Base-by-base conservation (phyloP, 2,888 invertebrate genomes). In the Ormyrus pomaceus region DNA sequence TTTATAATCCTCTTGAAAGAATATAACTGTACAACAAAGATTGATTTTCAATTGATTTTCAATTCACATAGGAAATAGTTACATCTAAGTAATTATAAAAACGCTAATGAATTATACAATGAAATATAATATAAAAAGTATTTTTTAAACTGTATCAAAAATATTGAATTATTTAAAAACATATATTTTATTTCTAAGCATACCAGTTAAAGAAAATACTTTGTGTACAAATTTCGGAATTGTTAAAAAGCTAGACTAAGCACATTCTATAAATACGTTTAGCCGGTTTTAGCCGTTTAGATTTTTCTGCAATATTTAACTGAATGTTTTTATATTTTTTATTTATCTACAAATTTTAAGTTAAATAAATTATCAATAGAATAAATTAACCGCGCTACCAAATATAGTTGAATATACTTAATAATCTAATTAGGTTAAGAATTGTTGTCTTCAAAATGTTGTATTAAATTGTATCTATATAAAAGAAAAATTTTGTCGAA, bases 161-260 rank as follows among this genome's bases (percentile, higher is more conserved):
- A 56, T 10, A 51, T 53, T 62, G 3, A 61, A 66, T 53, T 59
- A 65, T 75, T 61, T 55, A 9, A 56, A 56, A 66, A 48, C 45
- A 53, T 9, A 71, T 72, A 74, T 69, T 68, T 75, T 75, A 13
- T 64, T 72, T 70, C 34, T 45, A 71, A 69, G n/a, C 61, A 70
- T 69, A 62, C 13, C 8, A 34, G 6, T 79, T 34, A 19, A 65
- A 45, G n/a, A 45, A 56, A 46, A 46, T 34, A n/a, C 45, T 66
- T 68, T 75, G 34, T 65, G 80, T 81, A 81, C 71, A 81, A 81
- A 72, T 65, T 80, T 77, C 34, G 73, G 64, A 81, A 73, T 66
- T 72, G 68, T 59, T 56, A 51, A 75, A 65, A 55, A 8, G 13
- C 62, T 72, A 55, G 50, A 62, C 19, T 66, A 68, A 66, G 51